A percentile compares a stretch with the other conserved stretches of the same genome.
Evolutionary conservation across 2,888 invertebrate genomes (phyloP).

Genomic region (Plusia festucae): DNA sequence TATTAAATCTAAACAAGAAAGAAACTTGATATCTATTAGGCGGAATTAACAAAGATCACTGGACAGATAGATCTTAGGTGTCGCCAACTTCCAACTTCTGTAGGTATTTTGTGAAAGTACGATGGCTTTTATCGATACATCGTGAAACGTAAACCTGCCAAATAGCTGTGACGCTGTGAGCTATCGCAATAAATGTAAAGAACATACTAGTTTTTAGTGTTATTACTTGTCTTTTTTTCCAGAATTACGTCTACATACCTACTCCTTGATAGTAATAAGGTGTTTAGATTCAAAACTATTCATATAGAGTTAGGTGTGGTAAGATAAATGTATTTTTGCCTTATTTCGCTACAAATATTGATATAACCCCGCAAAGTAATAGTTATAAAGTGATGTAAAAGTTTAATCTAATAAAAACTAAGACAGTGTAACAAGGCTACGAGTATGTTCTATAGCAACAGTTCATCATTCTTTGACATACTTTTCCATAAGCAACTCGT

Average conservation of each 20-base stretch:
- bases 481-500: constrained; percentile 45
- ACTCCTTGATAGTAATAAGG: no score
- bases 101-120: background rate
- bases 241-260: no score
- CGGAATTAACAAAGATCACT: background rate
- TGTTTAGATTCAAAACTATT: no score
- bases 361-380: no score
- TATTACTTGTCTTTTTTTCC: no score
- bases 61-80: background rate
- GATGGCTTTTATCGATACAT: background rate
- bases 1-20: no score
- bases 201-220: no score
- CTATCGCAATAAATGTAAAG: background rate
- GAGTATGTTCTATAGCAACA: background rate
- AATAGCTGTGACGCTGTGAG: background rate
- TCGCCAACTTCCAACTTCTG: background rate
- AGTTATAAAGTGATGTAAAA: no score
- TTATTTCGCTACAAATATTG: no score
- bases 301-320: no score
- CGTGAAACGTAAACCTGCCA: background rate
- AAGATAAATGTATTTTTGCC: no score
- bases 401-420: background rate
- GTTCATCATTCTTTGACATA: constrained; percentile 35
- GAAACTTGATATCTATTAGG: background rate
- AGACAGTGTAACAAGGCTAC: background rate